Percentiles rank a stretch among this genome's conserved stretches.
phyloP scores from a whole-genome alignment of 2,797 vertebrate genomes.

The Salarias fasciatus region DNA sequence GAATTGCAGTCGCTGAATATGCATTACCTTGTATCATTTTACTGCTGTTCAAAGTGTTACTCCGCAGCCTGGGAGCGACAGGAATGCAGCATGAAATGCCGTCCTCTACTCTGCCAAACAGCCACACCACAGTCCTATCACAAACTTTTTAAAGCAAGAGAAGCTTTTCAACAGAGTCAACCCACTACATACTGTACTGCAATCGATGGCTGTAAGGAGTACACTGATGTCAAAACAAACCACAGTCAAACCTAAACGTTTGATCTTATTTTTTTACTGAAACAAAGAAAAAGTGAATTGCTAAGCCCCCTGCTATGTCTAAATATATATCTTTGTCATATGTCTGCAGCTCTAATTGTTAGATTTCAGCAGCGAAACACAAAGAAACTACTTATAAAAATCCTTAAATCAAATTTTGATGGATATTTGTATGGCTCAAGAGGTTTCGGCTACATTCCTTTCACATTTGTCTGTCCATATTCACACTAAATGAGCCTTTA shows the following conservation, averaged over 20 bases:
- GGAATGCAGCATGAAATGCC: too few species aligned
- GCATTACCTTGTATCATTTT: too few species aligned
- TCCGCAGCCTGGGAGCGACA: too few species aligned
- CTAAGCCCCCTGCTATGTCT: conserved; percentile 28
- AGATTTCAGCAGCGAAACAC: conserved; percentile 49
- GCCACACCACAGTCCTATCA: too few species aligned
- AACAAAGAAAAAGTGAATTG: conserved; percentile 16
- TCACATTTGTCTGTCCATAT: conserved; percentile 40
- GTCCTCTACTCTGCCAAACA: too few species aligned
- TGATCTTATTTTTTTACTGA: not conserved
- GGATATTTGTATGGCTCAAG: conserved; percentile 43
- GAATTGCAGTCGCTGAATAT: too few species aligned
- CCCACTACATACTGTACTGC: not conserved
- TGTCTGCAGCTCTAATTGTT: conserved; percentile 51
- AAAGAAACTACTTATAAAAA: conserved; percentile 57
- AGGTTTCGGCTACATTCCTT: conserved; percentile 22
- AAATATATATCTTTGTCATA: conserved; percentile 59
- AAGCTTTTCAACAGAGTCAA: not conserved
- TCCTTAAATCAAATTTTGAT: conserved; percentile 52
- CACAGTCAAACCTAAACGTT: not conserved
- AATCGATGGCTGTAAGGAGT: not conserved
- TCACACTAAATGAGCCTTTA: not conserved
- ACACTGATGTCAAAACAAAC: not conserved
- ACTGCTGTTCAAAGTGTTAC: too few species aligned
- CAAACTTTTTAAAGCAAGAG: not conserved